Percentiles rank a stretch among this genome's conserved stretches.
Conservation (phyloP, 2,888 invertebrate species). For the Azorinus chamasolen region DNA sequence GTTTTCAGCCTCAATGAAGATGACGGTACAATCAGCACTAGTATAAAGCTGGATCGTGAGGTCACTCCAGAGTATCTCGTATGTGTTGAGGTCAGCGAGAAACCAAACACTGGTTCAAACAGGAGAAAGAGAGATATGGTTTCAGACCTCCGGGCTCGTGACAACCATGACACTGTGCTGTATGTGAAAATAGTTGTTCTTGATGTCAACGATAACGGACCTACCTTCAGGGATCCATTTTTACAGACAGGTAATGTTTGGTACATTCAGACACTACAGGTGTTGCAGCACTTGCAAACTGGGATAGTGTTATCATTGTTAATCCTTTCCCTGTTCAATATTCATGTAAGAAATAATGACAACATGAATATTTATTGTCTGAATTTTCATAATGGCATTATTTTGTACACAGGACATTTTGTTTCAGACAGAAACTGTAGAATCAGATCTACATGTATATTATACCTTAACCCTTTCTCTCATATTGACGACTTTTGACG, state of each 20-base stretch:
- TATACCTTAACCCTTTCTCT: no score
- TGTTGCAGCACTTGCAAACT: no score
- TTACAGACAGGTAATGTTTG: constrained; percentile 34
- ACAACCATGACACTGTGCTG: constrained; percentile 52
- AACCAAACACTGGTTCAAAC: constrained; percentile 87
- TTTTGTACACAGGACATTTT: no score
- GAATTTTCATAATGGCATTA: no score
- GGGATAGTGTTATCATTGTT: no score
- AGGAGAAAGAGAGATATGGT: constrained; percentile 56
- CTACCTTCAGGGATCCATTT: constrained; percentile 55
- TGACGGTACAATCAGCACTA: constrained; percentile 65
- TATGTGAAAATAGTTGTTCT: constrained; percentile 66
- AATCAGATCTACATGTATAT: no score
- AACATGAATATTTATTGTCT: no score
- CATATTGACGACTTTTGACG: no score
- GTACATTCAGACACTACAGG: no score
- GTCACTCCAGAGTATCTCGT: constrained; percentile 90
- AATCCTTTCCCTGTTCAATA: no score
- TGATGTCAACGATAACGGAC: constrained; percentile 78
- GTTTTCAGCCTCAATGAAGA: constrained; percentile 7
- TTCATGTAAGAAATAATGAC: no score
- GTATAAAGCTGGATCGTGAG: constrained; percentile 91
- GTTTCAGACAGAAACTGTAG: no score
- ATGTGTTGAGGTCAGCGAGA: constrained; percentile 91
- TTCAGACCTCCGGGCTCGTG: constrained; percentile 1